A percentile compares a stretch with the other conserved stretches of the same genome.
These are phyloP conservation scores for Chironomus riparius DNA, from an alignment of 2,888 invertebrate species.

Conservation along the genomic window DNA sequence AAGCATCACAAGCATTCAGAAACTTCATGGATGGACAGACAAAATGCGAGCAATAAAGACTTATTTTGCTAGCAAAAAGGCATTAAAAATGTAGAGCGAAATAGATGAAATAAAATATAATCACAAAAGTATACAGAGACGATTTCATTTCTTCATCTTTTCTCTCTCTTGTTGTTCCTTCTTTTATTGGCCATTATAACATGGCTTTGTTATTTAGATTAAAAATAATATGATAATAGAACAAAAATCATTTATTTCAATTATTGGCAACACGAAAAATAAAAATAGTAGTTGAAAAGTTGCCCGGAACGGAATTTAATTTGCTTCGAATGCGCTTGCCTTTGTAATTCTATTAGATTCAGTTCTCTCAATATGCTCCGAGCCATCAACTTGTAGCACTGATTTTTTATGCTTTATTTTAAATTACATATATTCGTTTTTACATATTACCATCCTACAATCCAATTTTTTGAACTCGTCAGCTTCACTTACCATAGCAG, in stretches of 20 bases:
- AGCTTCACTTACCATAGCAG: not conserved
- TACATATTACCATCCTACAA: constrained; percentile 14
- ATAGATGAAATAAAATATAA: not conserved
- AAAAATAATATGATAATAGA: constrained; percentile 27
- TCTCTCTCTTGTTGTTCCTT: not conserved
- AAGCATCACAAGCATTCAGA: too few relatives aligned
- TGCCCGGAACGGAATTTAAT: constrained; percentile 5
- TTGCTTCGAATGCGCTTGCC: not conserved
- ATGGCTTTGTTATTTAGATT: constrained; percentile 24
- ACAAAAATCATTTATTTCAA: constrained; percentile 28
- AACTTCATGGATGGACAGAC: too few relatives aligned
- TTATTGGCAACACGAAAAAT: constrained; percentile 27
- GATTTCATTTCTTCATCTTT: not conserved
- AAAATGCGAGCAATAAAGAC: too few relatives aligned
- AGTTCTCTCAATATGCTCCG: not conserved
- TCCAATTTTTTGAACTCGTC: constrained; percentile 15
- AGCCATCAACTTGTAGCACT: constrained; percentile 2
- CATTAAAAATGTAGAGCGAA: not conserved
- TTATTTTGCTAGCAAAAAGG: too few relatives aligned
- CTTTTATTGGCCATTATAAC: not conserved
- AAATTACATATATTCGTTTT: constrained; percentile 26
- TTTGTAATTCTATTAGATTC: constrained; percentile 2
- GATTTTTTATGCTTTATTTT: constrained; percentile 26
- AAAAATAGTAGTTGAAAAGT: not conserved
- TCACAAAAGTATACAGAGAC: not conserved